Percentiles rank a stretch among this genome's conserved stretches.
Conservation (phyloP, 1,140 invertebrate genomes). For the Parasteatoda tepidariorum region DNA sequence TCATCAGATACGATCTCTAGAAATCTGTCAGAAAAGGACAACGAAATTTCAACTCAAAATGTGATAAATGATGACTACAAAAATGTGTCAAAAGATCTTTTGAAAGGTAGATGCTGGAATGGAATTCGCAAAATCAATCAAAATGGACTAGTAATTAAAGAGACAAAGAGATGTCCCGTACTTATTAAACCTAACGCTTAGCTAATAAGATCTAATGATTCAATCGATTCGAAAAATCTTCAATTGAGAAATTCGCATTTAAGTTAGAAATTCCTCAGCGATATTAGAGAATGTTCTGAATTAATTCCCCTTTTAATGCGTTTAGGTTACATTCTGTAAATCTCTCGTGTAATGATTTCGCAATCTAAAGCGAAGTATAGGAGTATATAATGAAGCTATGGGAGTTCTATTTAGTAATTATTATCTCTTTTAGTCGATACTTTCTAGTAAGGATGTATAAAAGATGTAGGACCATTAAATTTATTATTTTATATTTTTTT, state of each 20-base stretch:
- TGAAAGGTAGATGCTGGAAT: slow-evolving; percentile 36
- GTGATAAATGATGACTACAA: slow-evolving; percentile 7
- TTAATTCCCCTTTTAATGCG: no score
- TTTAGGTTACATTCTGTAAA: no score
- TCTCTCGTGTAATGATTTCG: no score
- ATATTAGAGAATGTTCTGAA: no score
- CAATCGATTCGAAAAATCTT: slow-evolving; percentile 49
- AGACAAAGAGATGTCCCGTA: slow-evolving; percentile 18
- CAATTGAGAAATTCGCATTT: background rate
- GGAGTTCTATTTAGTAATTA: no score
- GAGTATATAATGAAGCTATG: no score
- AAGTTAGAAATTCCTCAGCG: background rate
- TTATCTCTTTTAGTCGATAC: no score
- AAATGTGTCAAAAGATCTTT: slow-evolving; percentile 46
- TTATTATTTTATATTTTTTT: no score
- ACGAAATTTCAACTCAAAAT: slow-evolving; percentile 21
- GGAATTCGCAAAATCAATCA: slow-evolving; percentile 32
- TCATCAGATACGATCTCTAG: background rate
- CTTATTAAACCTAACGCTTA: slow-evolving; percentile 3
- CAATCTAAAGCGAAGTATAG: no score
- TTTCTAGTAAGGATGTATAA: no score
- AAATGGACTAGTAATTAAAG: slow-evolving; percentile 39
- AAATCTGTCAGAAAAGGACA: slow-evolving; percentile 30
- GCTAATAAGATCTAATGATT: slow-evolving; percentile 49
- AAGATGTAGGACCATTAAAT: no score